Evolutionary conservation across 2,113 vertebrate genomes (phyloP), one percentile per base, ranked within the genome.

Genomic region (Syngnathus floridae): DNA sequence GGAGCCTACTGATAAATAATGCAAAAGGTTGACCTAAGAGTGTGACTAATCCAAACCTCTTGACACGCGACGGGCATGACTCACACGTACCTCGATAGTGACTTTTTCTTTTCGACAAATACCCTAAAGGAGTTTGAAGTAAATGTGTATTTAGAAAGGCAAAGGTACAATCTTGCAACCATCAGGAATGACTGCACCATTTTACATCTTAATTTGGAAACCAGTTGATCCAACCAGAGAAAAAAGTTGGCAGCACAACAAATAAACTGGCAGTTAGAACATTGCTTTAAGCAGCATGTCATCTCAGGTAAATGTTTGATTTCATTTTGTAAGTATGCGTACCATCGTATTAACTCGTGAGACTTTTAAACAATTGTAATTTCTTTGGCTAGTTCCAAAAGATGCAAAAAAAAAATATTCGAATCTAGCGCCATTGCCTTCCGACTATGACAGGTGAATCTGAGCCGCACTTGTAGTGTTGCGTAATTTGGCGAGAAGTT

Each of bases 21-120:
- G 64, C 49, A 89, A 8, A 40, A 1, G 17, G 61, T 72, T 75
- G 66, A 77, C 75, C 78, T 74, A 65, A 72, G 78, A 75, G 86
- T 71, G 76, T 87, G 85, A 88, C 86, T 87, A 87, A 91, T 86
- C 74, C 81, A 22, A 57, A 76, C 73, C 84, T 76, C 72, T 87
- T 88, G 79, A 81, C 84, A 82, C 69, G 68, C 74, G 76, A 86
- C 69, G 77, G 70, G 73, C 26, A 0, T 35, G 69, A 71, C 67
- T 82, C 19, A 19, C 69, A 72, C 76, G 67, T 76, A 21, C 70
- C 52, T 63, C 48, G 69, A 79, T 41, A 60, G 21, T 26, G 46
- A 71, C 40, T 56, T 56, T 35, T 56, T 52, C 11, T 22, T 4
- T 22, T 22, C 2, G 22, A 22, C 51, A 31, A 55, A 55, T 35